A percentile compares a stretch with the other conserved stretches of the same genome.
Conservation (phyloP, 2,113 vertebrate genomes). For the Emydocephalus ijimae region DNA sequence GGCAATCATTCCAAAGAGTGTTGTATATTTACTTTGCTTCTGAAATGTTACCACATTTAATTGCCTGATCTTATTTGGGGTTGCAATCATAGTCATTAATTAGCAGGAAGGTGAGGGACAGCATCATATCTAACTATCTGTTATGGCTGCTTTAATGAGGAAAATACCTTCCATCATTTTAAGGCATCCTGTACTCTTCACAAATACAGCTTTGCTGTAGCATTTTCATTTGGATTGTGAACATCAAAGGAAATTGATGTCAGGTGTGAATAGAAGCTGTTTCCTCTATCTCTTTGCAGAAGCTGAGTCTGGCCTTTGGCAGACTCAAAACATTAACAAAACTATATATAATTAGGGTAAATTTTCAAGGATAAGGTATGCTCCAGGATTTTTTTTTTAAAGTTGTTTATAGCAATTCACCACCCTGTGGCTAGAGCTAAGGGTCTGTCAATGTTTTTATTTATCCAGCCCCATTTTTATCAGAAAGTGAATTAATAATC, state of each 20-base stretch:
- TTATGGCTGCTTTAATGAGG: conserved; percentile 86
- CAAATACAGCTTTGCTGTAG: conserved; percentile 81
- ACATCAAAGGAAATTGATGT: conserved; percentile 89
- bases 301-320: too few relatives aligned
- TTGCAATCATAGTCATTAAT: conserved; percentile 88
- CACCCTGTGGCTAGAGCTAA: conserved; percentile 62
- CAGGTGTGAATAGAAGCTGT: conserved; percentile 85
- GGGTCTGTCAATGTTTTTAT: conserved; percentile 67
- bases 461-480: conserved; percentile 62
- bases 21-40: conserved; percentile 76
- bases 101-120: conserved; percentile 89
- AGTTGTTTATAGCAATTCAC: conserved; percentile 68
- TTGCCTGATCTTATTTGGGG: conserved; percentile 88
- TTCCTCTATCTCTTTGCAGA: conserved; percentile 77
- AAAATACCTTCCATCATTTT: conserved; percentile 82
- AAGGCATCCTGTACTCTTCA: conserved; percentile 78
- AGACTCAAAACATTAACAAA: conserved; percentile 81
- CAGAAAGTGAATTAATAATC: conserved; percentile 52
- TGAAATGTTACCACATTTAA: conserved; percentile 92
- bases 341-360: conserved; percentile 81
- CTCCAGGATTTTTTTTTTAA: conserved; percentile 62
- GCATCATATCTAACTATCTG: conserved; percentile 86
- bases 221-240: conserved; percentile 81
- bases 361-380: conserved; percentile 73
- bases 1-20: conserved; percentile 71